These are phyloP conservation scores for Nomada fucata DNA, from an alignment of 2,888 invertebrate species.

Conservation along the genomic window DNA sequence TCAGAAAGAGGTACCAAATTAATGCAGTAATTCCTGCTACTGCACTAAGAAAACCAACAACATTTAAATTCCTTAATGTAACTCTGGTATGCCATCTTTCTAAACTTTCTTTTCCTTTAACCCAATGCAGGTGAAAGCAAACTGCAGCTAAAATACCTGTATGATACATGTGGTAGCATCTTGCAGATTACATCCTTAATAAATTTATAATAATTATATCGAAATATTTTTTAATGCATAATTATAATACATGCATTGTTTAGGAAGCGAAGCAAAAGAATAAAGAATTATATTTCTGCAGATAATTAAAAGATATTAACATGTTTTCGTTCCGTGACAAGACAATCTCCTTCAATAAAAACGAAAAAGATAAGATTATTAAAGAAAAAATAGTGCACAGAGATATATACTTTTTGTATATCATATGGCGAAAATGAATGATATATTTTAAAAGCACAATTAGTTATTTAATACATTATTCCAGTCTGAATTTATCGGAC, in stretches of 20 bases:
- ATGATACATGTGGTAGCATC: slow-evolving; percentile 4
- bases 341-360: no score
- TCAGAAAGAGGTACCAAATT: slow-evolving; percentile 74
- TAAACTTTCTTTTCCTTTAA: slow-evolving; percentile 66
- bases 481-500: neutral
- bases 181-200: neutral
- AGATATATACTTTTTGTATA: neutral
- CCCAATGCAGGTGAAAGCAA: slow-evolving; percentile 74
- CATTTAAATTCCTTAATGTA: slow-evolving; percentile 68
- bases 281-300: neutral
- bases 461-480: neutral
- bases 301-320: neutral
- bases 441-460: neutral
- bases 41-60: slow-evolving; percentile 69
- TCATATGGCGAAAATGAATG: no score
- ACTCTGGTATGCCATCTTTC: slow-evolving; percentile 68
- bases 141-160: slow-evolving; percentile 67
- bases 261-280: neutral
- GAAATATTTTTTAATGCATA: neutral
- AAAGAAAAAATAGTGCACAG: neutral
- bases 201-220: neutral
- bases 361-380: neutral
- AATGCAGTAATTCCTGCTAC: slow-evolving; percentile 63
- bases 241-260: neutral
- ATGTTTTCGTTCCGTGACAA: no score